Evolutionary conservation across 2,888 invertebrate species (phyloP), one percentile per base, ranked within the genome.

Genomic region (Idaea dimidiata): DNA sequence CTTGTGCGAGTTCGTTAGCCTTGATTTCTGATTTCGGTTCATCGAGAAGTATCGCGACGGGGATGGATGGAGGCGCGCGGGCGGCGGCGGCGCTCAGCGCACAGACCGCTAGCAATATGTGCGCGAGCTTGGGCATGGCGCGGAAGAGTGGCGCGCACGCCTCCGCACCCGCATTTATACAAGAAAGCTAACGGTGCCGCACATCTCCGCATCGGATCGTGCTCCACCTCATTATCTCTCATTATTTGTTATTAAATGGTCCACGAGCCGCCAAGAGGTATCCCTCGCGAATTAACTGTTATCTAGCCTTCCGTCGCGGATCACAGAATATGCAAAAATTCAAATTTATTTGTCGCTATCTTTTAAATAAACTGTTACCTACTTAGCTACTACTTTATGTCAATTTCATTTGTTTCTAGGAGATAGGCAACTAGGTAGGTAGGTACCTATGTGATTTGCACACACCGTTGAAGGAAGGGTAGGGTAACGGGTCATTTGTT

Each of bases 71-170:
- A 1, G 78, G 66, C 16, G 67, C 77, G 17, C 70, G 82, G 24
- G 66, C 68, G 32, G 78, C 84, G 66, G 83, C 84, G 74, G 81
- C 82, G 73, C 76, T 73, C 55, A 85, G 74, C 75, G 78, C 86
- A 80, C 80, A 76, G 64, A 82, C 72, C 62, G 84, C 77, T 69
- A 90, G 67, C 60, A 86, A 66, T 58, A 88, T 68, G 65, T 75
- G 78, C 82, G 82, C 86, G 87, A 87, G 78, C 73, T 81, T 76
- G 77, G 86, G 84, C 93, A 93, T 93, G 83, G 78, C 80, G 73
- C 43, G 43, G 43, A 10, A 91, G 91, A 91, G 91, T 91, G 79
- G 73, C 71, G 68, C 68, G 64, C 71, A 74, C 70, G 69, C 70
- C 62, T 76, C 71, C 73, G 72, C 76, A 66, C 71, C 71, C 72